Base-by-base conservation (phyloP, 2,113 vertebrate species). In the Hassar affinis region DNA sequence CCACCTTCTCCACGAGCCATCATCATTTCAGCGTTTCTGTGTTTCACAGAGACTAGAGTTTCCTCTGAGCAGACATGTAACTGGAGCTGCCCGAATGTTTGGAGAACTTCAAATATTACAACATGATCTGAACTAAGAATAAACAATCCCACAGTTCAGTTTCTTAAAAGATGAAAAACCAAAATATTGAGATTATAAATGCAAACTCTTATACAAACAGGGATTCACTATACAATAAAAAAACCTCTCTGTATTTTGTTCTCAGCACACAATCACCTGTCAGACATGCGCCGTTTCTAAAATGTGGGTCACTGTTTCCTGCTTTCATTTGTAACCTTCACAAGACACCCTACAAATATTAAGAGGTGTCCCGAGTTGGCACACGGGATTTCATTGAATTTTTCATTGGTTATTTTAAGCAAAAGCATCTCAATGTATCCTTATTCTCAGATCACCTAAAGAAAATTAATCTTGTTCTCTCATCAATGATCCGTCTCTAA, bases 51-150 rank as follows among this genome's bases (percentile, higher is more conserved):
- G 2, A 6, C 27, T 30, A 30, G 15, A 75, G n/a, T 52, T 20
- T 30, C 33, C 33, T 17, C 45, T 52, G 27, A 52, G 71, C 47
- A 52, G 47, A 51, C 72, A 49, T 33, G 10, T 30, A 2, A 33
- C 72, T 20, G 15, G 27, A 75, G 18, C 47, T 33, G n/a, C n/a
- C n/a, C 30, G 47, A 52, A 75, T 33, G 0, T 18, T 15, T 30
- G 42, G 69, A 74, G 15, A 52, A 20, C n/a, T 75, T 51, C 15
- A 72, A 49, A 71, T 74, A n/a, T 71, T 71, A 71, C 18, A 66
- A 66, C 30, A 17, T 38, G 64, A 10, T 38, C 18, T 20, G 18
- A 47, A 47, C 42, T n/a, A 74, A 74, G 71, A 49, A 51, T 74
- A 71, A 71, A 71, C 38, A 71, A 71, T 68, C 33, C 68, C 4